phyloP scores from a whole-genome alignment of 2,113 vertebrate genomes.

The Microcebus ravelobensis region DNA sequence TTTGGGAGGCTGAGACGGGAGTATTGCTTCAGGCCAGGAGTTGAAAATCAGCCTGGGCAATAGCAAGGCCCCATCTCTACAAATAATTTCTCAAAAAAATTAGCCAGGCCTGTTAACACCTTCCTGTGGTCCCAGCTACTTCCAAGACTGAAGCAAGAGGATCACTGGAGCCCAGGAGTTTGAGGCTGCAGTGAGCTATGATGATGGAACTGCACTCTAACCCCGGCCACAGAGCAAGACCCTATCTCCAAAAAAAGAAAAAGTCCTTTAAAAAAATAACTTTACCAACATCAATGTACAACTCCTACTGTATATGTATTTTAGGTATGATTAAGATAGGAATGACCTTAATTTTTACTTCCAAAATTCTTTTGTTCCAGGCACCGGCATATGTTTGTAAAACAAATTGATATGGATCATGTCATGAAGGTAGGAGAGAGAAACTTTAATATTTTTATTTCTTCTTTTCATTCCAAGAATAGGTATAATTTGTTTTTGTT shows the following conservation, averaged over 20 bases:
- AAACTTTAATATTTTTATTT: slow-evolving; percentile 29
- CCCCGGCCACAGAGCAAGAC: too few species aligned
- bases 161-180: too few species aligned
- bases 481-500: slow-evolving; percentile 54
- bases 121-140: too few species aligned
- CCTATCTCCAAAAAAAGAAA: too few species aligned
- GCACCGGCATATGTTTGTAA: slow-evolving; percentile 95
- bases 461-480: slow-evolving; percentile 44
- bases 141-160: too few species aligned
- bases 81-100: not conserved
- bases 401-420: slow-evolving; percentile 95
- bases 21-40: too few species aligned
- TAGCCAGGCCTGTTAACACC: too few species aligned
- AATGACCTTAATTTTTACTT: slow-evolving; percentile 41
- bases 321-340: slow-evolving; percentile 19
- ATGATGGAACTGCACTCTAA: too few species aligned
- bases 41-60: not conserved
- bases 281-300: not conserved
- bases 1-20: too few species aligned
- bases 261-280: not conserved
- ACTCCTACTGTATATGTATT: not conserved
- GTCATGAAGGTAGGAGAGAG: slow-evolving; percentile 94
- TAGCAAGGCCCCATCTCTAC: not conserved
- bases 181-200: too few species aligned
- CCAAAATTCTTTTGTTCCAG: slow-evolving; percentile 83